Evolutionary conservation across 2,888 invertebrate species (phyloP), one percentile per base, ranked within the genome.

Genomic region (Willowsia nigromaculata): DNA sequence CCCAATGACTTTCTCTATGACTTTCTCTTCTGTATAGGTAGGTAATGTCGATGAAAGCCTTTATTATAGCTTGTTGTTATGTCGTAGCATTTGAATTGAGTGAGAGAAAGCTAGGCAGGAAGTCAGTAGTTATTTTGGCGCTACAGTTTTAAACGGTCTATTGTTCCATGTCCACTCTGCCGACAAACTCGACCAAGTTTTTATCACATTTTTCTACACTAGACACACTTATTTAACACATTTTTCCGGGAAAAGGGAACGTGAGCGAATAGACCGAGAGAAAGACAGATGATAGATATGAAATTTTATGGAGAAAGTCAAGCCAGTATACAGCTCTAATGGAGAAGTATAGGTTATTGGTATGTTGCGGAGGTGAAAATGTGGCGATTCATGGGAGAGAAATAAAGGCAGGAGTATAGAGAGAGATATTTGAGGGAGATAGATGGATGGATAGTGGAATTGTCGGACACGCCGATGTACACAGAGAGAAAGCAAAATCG

Each of bases 161-260:
- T 59, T 27, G 27, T 18, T 30, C 59, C 27, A 27, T 59, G 1
- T 59, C 30, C 25, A 27, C 59, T 27, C 15, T 27, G 59, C 27
- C 9, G 6, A 53, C 25, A n/a, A 33, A 65, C 15, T 33, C 22
- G 22, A 65, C 27, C 15, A 30, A n/a, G n/a, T 30, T 65, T 33
- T 65, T 65, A 65, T 65, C 65, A 22, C 33, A 6, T 15, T 2
- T 65, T 65, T 33, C 33, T 6, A 33, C 65, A 68, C 37, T 84
- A 71, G 71, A 84, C 56, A 83, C 83, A 84, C 74, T 84, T 71
- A 74, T 74, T 76, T 85, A 85, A 85, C 76, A 59, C 76, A n/a
- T n/a, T n/a, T n/a, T n/a, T 27, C 18, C 50, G 56, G 0, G 7
- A 9, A 74, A 47, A 50, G 50, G 22, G 27, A 30, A 53, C 43